Conservation (phyloP, 2,113 vertebrate species). For the Podarcis raffonei region DNA sequence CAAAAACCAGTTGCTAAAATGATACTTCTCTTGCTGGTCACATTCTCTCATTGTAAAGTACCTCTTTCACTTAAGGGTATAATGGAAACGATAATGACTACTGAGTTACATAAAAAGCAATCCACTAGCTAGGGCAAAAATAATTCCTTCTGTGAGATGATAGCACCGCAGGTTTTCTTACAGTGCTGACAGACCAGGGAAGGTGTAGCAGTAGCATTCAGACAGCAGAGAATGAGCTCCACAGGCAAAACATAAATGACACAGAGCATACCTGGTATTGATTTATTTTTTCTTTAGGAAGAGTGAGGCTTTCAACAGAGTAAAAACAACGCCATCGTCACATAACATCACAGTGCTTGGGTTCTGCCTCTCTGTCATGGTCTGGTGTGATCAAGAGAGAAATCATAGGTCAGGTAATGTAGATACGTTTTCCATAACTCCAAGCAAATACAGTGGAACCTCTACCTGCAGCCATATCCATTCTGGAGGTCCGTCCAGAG, state of each 20-base stretch:
- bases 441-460: not conserved
- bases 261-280: not conserved
- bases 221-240: conserved; percentile 6
- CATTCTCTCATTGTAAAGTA: not conserved
- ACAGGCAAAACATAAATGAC: conserved; percentile 1
- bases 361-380: not conserved
- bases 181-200: not conserved
- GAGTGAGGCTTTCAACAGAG: not conserved
- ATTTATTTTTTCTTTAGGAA: not conserved
- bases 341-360: not conserved
- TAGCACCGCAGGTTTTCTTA: not conserved
- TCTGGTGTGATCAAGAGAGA: not conserved
- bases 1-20: not conserved
- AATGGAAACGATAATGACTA: conserved; percentile 5
- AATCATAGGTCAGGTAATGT: not conserved
- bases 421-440: not conserved
- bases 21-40: not conserved
- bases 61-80: not conserved
- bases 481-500: too few relatives aligned
- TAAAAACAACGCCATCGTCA: not conserved
- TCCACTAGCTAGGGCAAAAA: conserved; percentile 10
- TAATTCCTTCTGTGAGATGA: conserved; percentile 12
- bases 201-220: not conserved
- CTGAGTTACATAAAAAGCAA: conserved; percentile 22
- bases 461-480: too few relatives aligned